A percentile compares a stretch with the other conserved stretches of the same genome.
phyloP scores from a whole-genome alignment of 2,888 invertebrate species.

The Lasioglossum zephyrum region DNA sequence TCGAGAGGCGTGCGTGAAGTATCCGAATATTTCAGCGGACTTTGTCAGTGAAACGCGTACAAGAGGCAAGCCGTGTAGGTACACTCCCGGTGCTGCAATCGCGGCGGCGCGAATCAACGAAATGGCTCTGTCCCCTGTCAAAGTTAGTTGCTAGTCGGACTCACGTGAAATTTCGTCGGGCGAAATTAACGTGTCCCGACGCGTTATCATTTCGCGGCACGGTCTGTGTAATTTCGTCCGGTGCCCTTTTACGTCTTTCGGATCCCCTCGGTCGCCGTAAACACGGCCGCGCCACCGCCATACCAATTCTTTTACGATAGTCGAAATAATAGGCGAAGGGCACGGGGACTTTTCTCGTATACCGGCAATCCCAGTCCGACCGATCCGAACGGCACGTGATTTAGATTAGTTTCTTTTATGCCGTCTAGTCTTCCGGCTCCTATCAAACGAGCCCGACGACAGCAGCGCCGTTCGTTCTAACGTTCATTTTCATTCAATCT shows the following conservation, averaged over 20 bases:
- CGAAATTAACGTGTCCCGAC: conserved; percentile 61
- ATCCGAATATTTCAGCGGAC: background rate
- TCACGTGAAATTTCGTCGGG: conserved; percentile 58
- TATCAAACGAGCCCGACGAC: background rate
- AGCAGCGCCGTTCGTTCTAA: background rate
- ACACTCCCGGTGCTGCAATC: conserved; percentile 16
- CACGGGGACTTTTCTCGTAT: conserved; percentile 18
- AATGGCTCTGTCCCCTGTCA: conserved; percentile 54
- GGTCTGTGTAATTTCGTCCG: conserved; percentile 51
- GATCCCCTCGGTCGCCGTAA: conserved; percentile 30
- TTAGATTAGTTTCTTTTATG: conserved; percentile 37
- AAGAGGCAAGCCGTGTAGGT: background rate
- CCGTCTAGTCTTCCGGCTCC: background rate
- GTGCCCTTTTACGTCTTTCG: conserved; percentile 42
- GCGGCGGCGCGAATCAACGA: conserved; percentile 29
- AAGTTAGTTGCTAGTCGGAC: conserved; percentile 44
- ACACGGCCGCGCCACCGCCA: conserved; percentile 27
- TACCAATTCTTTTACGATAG: conserved; percentile 44
- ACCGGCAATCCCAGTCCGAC: conserved; percentile 24
- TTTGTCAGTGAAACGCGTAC: conserved; percentile 2
- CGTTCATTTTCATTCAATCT: background rate
- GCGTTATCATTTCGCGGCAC: conserved; percentile 55
- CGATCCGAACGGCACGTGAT: conserved; percentile 25
- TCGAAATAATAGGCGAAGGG: conserved; percentile 36
- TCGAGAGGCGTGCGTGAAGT: background rate